phyloP scores from a whole-genome alignment of 2,888 invertebrate genomes.

The Tholera decimalis region DNA sequence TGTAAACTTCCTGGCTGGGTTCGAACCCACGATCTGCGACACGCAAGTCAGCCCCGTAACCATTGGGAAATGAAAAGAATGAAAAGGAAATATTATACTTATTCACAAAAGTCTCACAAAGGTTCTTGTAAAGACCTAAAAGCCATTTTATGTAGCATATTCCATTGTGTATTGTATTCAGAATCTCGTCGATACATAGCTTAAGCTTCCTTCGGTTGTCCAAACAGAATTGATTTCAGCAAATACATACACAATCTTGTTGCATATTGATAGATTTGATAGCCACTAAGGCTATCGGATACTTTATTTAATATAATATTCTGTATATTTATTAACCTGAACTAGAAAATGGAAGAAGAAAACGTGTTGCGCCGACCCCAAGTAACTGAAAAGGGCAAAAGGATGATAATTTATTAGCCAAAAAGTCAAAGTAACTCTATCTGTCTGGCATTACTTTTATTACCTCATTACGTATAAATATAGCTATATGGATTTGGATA shows the following conservation, averaged over 20 bases:
- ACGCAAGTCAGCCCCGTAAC: too few relatives aligned
- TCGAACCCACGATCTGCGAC: too few relatives aligned
- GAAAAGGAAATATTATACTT: not conserved
- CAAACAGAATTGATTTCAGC: conserved; percentile 18
- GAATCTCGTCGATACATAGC: not conserved
- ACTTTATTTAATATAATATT: not conserved
- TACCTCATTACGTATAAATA: too few relatives aligned
- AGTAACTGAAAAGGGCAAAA: too few relatives aligned
- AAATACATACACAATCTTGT: conserved; percentile 1
- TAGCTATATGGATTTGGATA: too few relatives aligned
- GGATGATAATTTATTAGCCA: too few relatives aligned
- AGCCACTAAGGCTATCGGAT: not conserved
- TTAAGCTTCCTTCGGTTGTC: conserved; percentile 1
- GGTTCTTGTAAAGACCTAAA: not conserved
- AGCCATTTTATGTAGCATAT: not conserved
- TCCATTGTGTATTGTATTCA: not conserved
- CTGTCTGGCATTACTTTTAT: too few relatives aligned
- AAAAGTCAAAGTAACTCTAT: too few relatives aligned
- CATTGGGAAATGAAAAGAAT: too few relatives aligned
- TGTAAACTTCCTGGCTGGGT: too few relatives aligned
- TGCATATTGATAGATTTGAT: conserved; percentile 1
- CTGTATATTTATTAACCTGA: not conserved
- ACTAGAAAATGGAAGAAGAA: too few relatives aligned
- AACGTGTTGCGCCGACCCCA: too few relatives aligned
- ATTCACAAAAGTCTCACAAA: not conserved